phyloP scores from a whole-genome alignment of 2,113 vertebrate genomes.

The Phalacrocorax carbo region DNA sequence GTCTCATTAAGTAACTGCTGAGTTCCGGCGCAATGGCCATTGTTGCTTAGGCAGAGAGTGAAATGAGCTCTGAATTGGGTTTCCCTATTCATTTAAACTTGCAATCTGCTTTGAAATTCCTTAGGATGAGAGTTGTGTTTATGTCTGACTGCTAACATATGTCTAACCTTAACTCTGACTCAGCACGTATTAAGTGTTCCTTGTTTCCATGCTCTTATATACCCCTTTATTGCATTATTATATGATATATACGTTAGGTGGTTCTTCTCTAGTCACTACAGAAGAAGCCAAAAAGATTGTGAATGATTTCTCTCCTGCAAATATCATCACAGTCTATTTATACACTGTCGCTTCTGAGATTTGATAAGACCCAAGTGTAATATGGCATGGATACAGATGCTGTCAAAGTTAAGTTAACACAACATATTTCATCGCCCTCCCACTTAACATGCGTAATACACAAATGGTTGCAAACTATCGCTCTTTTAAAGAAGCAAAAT shows the following conservation, averaged over 20 bases:
- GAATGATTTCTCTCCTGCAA: constrained; percentile 41
- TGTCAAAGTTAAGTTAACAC: constrained; percentile 58
- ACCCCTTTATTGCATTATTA: background rate
- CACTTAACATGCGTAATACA: constrained; percentile 43
- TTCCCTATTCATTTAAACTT: background rate
- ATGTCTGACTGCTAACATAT: background rate
- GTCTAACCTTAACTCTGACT: constrained; percentile 7
- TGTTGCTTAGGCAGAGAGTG: background rate
- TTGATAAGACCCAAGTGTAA: constrained; percentile 51
- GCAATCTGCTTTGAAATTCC: background rate
- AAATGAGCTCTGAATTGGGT: background rate
- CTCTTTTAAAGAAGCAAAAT: constrained; percentile 61
- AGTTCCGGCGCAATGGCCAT: background rate
- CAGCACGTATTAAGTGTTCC: background rate
- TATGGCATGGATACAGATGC: constrained; percentile 55
- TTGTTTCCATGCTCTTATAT: background rate
- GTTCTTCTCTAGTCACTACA: constrained; percentile 2
- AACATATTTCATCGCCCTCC: constrained; percentile 55
- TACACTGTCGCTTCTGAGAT: constrained; percentile 36
- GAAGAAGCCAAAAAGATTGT: constrained; percentile 41
- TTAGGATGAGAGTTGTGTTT: background rate
- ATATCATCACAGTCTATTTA: constrained; percentile 54
- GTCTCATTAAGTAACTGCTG: background rate
- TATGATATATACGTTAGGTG: background rate
- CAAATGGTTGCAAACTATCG: constrained; percentile 41